Evolutionary conservation across 2,888 invertebrate species (phyloP).

Genomic region (Eledona agricola): DNA sequence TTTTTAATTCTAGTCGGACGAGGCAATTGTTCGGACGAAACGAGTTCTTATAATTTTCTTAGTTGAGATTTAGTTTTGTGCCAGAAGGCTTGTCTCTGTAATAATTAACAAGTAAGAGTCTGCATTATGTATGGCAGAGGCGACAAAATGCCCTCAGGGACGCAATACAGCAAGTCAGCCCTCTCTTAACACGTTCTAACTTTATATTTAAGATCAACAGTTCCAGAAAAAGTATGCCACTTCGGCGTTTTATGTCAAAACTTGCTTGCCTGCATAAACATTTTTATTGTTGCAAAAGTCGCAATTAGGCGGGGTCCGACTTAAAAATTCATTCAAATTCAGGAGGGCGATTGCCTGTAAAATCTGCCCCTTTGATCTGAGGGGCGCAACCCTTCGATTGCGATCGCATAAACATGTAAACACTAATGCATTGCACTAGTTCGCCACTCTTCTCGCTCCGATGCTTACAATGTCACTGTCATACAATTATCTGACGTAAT

Average conservation of each 20-base stretch:
- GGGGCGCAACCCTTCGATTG: slow-evolving; percentile 46
- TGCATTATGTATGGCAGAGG: slow-evolving; percentile 42
- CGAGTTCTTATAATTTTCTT: slow-evolving; percentile 33
- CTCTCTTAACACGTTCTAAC: slow-evolving; percentile 42
- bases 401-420: slow-evolving; percentile 59
- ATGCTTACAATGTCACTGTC: slow-evolving; percentile 43
- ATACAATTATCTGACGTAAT: slow-evolving; percentile 36
- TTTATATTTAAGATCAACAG: slow-evolving; percentile 42
- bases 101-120: slow-evolving; percentile 41
- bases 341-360: slow-evolving; percentile 62
- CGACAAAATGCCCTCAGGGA: slow-evolving; percentile 42
- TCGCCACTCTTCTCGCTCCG: slow-evolving; percentile 40
- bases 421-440: slow-evolving; percentile 54
- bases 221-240: slow-evolving; percentile 37
- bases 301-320: slow-evolving; percentile 11
- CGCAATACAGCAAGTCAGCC: slow-evolving; percentile 40
- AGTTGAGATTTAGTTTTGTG: slow-evolving; percentile 42
- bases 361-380: slow-evolving; percentile 54
- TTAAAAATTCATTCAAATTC: slow-evolving; percentile 9
- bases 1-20: slow-evolving; percentile 20
- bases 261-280: slow-evolving; percentile 29
- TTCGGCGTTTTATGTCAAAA: slow-evolving; percentile 32
- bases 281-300: slow-evolving; percentile 26
- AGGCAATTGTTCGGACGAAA: slow-evolving; percentile 13
- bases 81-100: slow-evolving; percentile 38